Percentiles rank a stretch among this genome's conserved stretches.
phyloP scores from a whole-genome alignment of 2,113 vertebrate genomes.

The Sarotherodon lohbergeri region DNA sequence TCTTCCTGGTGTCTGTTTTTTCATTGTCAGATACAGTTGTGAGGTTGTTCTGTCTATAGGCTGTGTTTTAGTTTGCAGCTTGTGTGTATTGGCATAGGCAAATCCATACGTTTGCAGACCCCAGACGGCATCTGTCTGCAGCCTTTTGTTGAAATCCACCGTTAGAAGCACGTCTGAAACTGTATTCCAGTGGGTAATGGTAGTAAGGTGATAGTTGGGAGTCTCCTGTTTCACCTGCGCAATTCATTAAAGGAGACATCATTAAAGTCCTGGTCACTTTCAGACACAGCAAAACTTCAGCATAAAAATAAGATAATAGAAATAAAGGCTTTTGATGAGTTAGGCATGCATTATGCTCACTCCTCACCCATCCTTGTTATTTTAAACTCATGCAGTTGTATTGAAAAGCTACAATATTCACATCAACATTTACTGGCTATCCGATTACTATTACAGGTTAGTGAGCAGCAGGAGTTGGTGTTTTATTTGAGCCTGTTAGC shows the following conservation, averaged over 20 bases:
- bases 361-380: background rate
- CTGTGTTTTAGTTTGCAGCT: too few relatives aligned
- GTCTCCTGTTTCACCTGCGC: conserved; percentile 16
- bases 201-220: background rate
- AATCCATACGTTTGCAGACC: background rate
- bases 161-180: background rate
- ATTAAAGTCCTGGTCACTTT: background rate
- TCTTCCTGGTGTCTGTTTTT: background rate
- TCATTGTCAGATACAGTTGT: too few relatives aligned
- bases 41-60: too few relatives aligned
- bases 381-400: background rate
- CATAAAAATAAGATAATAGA: background rate
- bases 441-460: background rate
- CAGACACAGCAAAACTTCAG: background rate
- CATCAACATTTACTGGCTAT: background rate
- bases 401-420: background rate
- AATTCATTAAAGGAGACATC: background rate
- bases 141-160: background rate
- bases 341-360: background rate
- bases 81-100: background rate
- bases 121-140: background rate
- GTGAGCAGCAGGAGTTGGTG: background rate
- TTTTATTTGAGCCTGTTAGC: background rate
- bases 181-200: background rate
- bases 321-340: background rate